Conservation (phyloP, 2,113 vertebrate genomes). For the Chloebia gouldiae region DNA sequence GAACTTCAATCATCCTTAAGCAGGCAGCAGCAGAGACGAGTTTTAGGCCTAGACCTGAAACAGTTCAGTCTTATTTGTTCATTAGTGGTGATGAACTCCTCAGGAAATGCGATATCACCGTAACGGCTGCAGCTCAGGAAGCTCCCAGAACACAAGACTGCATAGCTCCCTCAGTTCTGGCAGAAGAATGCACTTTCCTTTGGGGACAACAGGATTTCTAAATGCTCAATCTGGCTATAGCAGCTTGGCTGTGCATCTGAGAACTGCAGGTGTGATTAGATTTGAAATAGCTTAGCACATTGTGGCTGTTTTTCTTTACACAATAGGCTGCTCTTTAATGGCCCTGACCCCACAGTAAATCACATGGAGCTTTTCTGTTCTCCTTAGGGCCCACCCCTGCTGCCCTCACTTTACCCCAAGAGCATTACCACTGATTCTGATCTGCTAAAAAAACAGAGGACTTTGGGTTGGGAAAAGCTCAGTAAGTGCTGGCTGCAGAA, state of each 20-base stretch:
- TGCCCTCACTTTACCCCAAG: not conserved
- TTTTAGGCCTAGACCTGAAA: not conserved
- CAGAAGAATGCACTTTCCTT: not conserved
- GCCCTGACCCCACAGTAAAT: not conserved
- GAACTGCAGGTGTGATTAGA: not conserved
- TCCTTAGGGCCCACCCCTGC: not conserved
- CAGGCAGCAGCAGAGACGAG: not conserved
- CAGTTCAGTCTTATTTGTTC: not conserved
- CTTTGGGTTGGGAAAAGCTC: not conserved
- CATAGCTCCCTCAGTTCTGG: not conserved
- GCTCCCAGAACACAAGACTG: not conserved
- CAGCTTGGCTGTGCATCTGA: not conserved
- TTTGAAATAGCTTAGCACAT: not conserved
- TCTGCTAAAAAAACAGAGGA: not conserved
- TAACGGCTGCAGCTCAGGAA: not conserved
- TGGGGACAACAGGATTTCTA: not conserved
- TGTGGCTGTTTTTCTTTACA: not conserved
- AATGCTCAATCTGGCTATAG: not conserved
- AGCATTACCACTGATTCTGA: not conserved
- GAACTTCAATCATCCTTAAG: not conserved
- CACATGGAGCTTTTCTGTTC: not conserved
- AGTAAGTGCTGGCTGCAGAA: not conserved
- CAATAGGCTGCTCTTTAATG: not conserved
- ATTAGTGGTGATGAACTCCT: not conserved
- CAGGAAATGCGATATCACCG: not conserved